A percentile compares a stretch with the other conserved stretches of the same genome.
Conservation (phyloP, 2,113 vertebrate genomes). For the Entomyzon cyanotis region DNA sequence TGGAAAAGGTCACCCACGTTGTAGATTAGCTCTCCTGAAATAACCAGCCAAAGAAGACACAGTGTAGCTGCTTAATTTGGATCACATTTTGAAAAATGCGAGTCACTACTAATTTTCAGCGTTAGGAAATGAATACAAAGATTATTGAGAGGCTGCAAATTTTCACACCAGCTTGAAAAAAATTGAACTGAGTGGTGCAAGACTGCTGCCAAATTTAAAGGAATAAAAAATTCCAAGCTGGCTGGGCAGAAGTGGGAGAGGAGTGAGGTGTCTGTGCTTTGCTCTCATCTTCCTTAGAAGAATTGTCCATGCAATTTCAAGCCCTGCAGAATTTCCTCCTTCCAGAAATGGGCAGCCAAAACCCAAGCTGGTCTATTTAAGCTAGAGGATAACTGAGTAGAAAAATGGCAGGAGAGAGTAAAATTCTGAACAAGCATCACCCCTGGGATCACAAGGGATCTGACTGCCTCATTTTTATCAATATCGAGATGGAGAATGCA, state of each 20-base stretch:
- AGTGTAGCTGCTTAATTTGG: slow-evolving; percentile 34
- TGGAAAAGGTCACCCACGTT: slow-evolving; percentile 46
- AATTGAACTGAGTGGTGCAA: neutral
- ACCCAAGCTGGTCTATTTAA: neutral
- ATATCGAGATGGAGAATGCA: neutral
- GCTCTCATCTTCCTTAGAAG: neutral
- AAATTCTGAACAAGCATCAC: neutral
- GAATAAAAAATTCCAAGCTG: neutral
- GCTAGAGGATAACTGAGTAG: neutral
- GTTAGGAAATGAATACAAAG: slow-evolving; percentile 52
- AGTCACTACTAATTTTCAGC: slow-evolving; percentile 49
- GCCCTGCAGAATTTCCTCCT: neutral
- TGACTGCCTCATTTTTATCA: neutral
- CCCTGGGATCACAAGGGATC: neutral
- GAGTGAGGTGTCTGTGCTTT: neutral
- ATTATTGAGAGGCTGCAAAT: slow-evolving; percentile 29
- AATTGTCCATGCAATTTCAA: neutral
- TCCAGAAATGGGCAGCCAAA: neutral
- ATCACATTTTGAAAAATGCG: slow-evolving; percentile 48
- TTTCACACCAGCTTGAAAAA: slow-evolving; percentile 8
- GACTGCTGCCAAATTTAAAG: neutral
- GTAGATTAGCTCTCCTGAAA: slow-evolving; percentile 50
- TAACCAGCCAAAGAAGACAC: slow-evolving; percentile 37
- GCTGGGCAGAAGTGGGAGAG: neutral
- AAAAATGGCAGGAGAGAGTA: neutral